A percentile compares a stretch with the other conserved stretches of the same genome.
These are phyloP conservation scores for Siniperca obscura DNA, from an alignment of 2,797 vertebrate genomes.

Conservation along the genomic window DNA sequence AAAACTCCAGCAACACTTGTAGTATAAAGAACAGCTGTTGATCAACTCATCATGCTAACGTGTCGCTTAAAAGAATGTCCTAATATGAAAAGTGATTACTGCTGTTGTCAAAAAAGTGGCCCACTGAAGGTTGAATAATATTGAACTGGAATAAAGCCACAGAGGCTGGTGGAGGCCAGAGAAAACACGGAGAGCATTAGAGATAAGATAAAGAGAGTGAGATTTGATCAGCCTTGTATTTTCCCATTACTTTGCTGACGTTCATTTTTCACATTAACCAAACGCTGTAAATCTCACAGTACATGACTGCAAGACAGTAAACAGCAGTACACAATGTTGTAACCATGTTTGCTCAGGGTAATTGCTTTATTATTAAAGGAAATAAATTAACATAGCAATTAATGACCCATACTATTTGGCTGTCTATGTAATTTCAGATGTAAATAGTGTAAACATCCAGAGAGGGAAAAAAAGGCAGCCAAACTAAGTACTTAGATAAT, in stretches of 20 bases:
- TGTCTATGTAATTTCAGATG: conserved; percentile 31
- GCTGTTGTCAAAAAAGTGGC: not conserved
- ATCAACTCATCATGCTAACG: not conserved
- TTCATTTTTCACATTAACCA: conserved; percentile 50
- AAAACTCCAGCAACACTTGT: not conserved
- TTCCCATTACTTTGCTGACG: conserved; percentile 56
- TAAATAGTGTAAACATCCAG: conserved; percentile 40
- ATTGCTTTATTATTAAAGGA: conserved; percentile 51
- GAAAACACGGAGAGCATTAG: conserved; percentile 36
- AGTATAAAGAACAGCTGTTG: not conserved
- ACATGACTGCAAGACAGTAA: conserved; percentile 15
- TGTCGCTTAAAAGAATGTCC: not conserved
- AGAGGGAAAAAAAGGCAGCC: conserved; percentile 1
- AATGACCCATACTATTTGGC: conserved; percentile 34
- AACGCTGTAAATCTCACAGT: conserved; percentile 34
- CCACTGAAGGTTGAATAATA: conserved; percentile 5
- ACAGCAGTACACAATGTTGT: conserved; percentile 2
- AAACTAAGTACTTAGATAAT: not conserved
- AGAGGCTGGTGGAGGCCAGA: conserved; percentile 18
- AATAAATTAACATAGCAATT: conserved; percentile 24
- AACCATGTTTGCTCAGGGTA: conserved; percentile 41
- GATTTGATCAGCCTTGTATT: conserved; percentile 64
- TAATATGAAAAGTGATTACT: not conserved
- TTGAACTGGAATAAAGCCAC: conserved; percentile 28
- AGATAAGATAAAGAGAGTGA: conserved; percentile 57